These are phyloP conservation scores for Drosophila anomelani DNA, from an alignment of 2,888 invertebrate genomes.

Conservation along the genomic window DNA sequence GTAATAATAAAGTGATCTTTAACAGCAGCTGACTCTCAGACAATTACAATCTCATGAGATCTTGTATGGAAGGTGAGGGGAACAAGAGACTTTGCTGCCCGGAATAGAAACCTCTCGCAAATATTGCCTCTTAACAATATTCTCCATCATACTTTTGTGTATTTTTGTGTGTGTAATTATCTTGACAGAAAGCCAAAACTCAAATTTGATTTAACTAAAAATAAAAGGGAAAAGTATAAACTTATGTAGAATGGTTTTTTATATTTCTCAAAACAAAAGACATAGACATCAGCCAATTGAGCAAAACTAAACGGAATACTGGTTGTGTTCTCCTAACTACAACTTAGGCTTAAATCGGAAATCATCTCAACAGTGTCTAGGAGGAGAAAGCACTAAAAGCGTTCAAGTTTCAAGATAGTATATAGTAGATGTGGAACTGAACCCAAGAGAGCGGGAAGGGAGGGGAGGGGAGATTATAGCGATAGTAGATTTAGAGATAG, in stretches of 20 bases:
- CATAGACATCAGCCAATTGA: constrained; percentile 52
- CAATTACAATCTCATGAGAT: constrained; percentile 36
- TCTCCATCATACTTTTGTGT: constrained; percentile 36
- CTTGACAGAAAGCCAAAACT: constrained; percentile 41
- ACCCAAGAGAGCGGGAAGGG: constrained; percentile 26
- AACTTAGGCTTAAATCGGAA: constrained; percentile 46
- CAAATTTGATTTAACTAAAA: constrained; percentile 9
- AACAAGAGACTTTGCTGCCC: constrained; percentile 17
- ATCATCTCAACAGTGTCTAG: constrained; percentile 39
- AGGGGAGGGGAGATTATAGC: constrained; percentile 8
- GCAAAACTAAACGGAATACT: constrained; percentile 42
- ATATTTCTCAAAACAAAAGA: constrained; percentile 21
- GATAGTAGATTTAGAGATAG: constrained; percentile 33
- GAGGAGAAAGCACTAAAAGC: constrained; percentile 50
- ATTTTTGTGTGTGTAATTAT: constrained; percentile 44
- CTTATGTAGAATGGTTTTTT: not conserved
- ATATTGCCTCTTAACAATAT: constrained; percentile 24
- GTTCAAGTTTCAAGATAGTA: constrained; percentile 17
- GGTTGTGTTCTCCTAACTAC: constrained; percentile 62
- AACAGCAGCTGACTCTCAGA: constrained; percentile 35
- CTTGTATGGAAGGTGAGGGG: constrained; percentile 23
- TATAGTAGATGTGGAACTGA: constrained; percentile 35
- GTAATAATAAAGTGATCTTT: constrained; percentile 42
- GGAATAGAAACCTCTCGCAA: constrained; percentile 24
- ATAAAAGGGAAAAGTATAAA: not conserved